phyloP scores from a whole-genome alignment of 2,113 vertebrate species.

The Acanthochromis polyacanthus region DNA sequence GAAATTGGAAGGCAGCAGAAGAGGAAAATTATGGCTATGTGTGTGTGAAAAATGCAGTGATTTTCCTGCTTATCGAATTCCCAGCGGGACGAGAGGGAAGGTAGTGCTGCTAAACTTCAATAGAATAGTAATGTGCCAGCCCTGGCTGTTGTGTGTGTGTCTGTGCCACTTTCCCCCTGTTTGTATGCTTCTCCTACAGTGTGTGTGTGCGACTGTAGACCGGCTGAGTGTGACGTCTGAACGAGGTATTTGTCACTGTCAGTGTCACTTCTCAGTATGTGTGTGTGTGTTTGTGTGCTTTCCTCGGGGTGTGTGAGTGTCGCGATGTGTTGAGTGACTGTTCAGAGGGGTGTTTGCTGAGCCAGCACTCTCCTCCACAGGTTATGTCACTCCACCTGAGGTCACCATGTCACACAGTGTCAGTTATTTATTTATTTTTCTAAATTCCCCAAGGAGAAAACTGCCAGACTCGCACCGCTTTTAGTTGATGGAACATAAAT shows the following conservation, averaged over 20 bases:
- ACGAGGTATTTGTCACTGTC: slow-evolving; percentile 73
- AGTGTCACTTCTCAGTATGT: slow-evolving; percentile 57
- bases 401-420: slow-evolving; percentile 69
- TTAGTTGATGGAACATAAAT: slow-evolving; percentile 13
- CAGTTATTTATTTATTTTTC: slow-evolving; percentile 27
- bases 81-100: slow-evolving; percentile 62
- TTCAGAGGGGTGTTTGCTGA: slow-evolving; percentile 66
- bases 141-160: slow-evolving; percentile 23
- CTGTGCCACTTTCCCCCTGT: slow-evolving; percentile 24
- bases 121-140: slow-evolving; percentile 67
- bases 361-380: slow-evolving; percentile 60
- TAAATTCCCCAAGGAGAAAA: slow-evolving; percentile 34
- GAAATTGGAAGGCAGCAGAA: slow-evolving; percentile 37
- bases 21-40: slow-evolving; percentile 40
- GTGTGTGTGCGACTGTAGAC: slow-evolving; percentile 22
- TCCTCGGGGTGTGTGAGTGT: slow-evolving; percentile 47
- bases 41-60: slow-evolving; percentile 63
- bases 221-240: slow-evolving; percentile 48
- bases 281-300: slow-evolving; percentile 45
- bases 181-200: slow-evolving; percentile 33
- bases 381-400: slow-evolving; percentile 76
- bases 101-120: slow-evolving; percentile 66
- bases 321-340: slow-evolving; percentile 67
- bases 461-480: slow-evolving; percentile 12
- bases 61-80: slow-evolving; percentile 76